Percentiles rank a stretch among this genome's conserved stretches.
phyloP scores from a whole-genome alignment of 1,140 invertebrate genomes.

The Bombyx mandarina region DNA sequence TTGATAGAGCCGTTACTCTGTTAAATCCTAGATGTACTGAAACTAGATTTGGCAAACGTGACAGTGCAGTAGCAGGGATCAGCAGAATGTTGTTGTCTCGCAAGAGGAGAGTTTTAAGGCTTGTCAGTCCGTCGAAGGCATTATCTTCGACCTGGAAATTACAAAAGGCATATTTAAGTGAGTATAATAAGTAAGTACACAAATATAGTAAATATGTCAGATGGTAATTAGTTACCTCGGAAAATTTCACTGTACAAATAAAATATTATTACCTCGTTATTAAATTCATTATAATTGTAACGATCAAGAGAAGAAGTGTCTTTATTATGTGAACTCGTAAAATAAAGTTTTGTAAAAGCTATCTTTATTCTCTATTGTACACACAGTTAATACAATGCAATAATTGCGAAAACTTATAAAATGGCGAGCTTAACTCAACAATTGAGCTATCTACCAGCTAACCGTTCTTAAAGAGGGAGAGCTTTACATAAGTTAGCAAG shows the following conservation, averaged over 20 bases:
- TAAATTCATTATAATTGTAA: too few relatives aligned
- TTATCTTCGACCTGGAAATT: slow-evolving; percentile 85
- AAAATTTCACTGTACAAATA: background rate
- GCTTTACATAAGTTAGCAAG: too few relatives aligned
- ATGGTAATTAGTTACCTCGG: background rate
- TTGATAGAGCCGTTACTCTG: slow-evolving; percentile 86
- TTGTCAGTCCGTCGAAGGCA: slow-evolving; percentile 84
- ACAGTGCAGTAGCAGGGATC: slow-evolving; percentile 84
- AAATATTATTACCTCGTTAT: background rate
- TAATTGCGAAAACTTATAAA: too few relatives aligned
- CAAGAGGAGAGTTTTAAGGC: slow-evolving; percentile 83
- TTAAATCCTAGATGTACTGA: slow-evolving; percentile 88
- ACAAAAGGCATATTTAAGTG: background rate
- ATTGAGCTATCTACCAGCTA: too few relatives aligned
- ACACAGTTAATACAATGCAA: too few relatives aligned
- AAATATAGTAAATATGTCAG: background rate
- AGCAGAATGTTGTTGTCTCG: slow-evolving; percentile 90
- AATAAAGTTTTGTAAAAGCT: too few relatives aligned
- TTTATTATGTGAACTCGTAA: too few relatives aligned
- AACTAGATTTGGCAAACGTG: slow-evolving; percentile 79
- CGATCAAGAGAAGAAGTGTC: too few relatives aligned
- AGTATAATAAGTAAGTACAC: background rate
- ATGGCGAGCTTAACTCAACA: too few relatives aligned
- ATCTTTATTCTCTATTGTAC: too few relatives aligned
- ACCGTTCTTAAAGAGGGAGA: too few relatives aligned